These are phyloP conservation scores for Volucella zonaria DNA, from an alignment of 2,888 invertebrate species.

Conservation along the genomic window DNA sequence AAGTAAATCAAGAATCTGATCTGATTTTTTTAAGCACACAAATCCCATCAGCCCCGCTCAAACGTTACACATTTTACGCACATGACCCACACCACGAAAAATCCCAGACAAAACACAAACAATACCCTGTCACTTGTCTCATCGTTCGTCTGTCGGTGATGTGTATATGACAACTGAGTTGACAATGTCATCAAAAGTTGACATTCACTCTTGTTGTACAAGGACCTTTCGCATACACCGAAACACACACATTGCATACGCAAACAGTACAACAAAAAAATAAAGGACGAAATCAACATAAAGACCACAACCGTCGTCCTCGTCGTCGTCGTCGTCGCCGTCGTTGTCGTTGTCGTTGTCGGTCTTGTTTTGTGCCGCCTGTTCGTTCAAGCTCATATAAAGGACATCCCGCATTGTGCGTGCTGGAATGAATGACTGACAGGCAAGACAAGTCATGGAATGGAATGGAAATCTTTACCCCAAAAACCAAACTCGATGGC, in stretches of 20 bases:
- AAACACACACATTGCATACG: slow-evolving; percentile 15
- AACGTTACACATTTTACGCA: background rate
- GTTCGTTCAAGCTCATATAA: slow-evolving; percentile 5
- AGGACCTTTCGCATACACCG: slow-evolving; percentile 42
- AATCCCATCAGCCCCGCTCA: slow-evolving; percentile 27
- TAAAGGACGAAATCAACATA: slow-evolving; percentile 50
- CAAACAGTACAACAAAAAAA: slow-evolving; percentile 12
- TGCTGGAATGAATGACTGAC: slow-evolving; percentile 65
- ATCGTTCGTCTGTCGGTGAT: slow-evolving; percentile 79
- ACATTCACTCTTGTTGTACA: slow-evolving; percentile 75
- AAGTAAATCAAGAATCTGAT: slow-evolving; percentile 3
- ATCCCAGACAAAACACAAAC: background rate
- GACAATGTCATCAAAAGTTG: slow-evolving; percentile 82
- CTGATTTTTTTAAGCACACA: slow-evolving; percentile 34
- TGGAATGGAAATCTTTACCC: slow-evolving; percentile 14
- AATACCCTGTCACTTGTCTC: slow-evolving; percentile 49
- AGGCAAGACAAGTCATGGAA: slow-evolving; percentile 47
- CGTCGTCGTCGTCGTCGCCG: slow-evolving; percentile 6
- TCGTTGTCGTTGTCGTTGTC: slow-evolving; percentile 38
- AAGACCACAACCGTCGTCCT: slow-evolving; percentile 29
- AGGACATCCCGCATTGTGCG: slow-evolving; percentile 62
- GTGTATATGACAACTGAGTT: slow-evolving; percentile 82
- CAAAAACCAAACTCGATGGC: slow-evolving; percentile 34
- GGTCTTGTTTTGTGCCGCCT: slow-evolving; percentile 7
- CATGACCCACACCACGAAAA: background rate